Evolutionary conservation across 2,797 vertebrate genomes (phyloP).

Genomic region (Xyrichtys novacula): DNA sequence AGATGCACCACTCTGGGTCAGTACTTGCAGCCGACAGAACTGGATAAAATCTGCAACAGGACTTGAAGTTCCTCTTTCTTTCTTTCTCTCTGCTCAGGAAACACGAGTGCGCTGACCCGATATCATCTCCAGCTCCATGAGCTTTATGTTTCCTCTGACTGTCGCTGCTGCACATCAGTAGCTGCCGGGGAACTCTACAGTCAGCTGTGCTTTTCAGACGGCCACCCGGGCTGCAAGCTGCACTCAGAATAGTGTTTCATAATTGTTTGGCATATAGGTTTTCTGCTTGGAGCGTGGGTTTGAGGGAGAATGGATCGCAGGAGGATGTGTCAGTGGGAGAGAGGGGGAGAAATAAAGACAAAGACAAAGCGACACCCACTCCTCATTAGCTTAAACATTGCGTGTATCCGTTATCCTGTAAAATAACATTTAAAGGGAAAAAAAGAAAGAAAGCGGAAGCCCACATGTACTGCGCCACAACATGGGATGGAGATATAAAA

Average conservation of each 20-base stretch:
- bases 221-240: slow-evolving; percentile 55
- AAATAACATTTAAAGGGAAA: slow-evolving; percentile 64
- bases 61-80: slow-evolving; percentile 1
- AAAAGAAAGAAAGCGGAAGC: slow-evolving; percentile 35
- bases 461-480: slow-evolving; percentile 56
- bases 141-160: slow-evolving; percentile 22
- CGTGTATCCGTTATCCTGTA: slow-evolving; percentile 72
- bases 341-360: slow-evolving; percentile 60
- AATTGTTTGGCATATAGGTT: slow-evolving; percentile 69
- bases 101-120: slow-evolving; percentile 31
- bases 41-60: slow-evolving; percentile 12
- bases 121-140: slow-evolving; percentile 38
- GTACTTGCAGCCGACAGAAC: background rate
- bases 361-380: slow-evolving; percentile 78
- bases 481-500: slow-evolving; percentile 74
- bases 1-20: background rate
- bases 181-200: slow-evolving; percentile 44
- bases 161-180: slow-evolving; percentile 15
- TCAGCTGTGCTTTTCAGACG: slow-evolving; percentile 29
- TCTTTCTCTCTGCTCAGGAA: slow-evolving; percentile 8
- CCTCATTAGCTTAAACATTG: slow-evolving; percentile 79
- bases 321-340: slow-evolving; percentile 68
- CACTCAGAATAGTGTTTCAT: slow-evolving; percentile 64
- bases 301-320: slow-evolving; percentile 67
- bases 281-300: slow-evolving; percentile 71